Base-by-base conservation (phyloP, 2,797 vertebrate genomes). In the Neoniphon sammara region DNA sequence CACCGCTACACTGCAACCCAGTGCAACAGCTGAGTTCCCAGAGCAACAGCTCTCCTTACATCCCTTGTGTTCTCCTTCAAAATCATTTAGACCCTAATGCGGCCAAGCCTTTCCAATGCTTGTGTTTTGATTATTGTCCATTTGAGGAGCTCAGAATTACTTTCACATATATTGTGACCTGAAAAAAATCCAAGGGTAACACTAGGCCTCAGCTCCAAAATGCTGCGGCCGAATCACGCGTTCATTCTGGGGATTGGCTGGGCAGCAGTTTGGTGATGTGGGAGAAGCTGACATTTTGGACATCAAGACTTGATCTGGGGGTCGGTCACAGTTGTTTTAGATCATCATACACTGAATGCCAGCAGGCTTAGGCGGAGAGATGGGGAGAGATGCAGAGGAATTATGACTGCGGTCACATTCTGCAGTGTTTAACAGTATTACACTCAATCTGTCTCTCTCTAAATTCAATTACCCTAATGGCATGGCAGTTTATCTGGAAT, bases 271-370 rank as follows among this genome's bases (percentile, higher is more conserved):
- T 58, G 69, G 66, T 81, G 83, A 86, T 83, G 79, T 65, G 71
- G 83, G n/a, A 78, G 71, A 67, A 80, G 84, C 65, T 67, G 71
- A 85, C 87, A 90, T 91, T 93, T 91, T 90, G 90, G 91, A 86
- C 88, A 91, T 88, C 69, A 83, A 77, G 89, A 86, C 85, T 88
- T 91, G 88, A 92, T 90, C 85, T 85, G 79, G 69, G 81, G 80
- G 87, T 85, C 72, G 75, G 81, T 93, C 90, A 93, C 94, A 95
- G 94, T 94, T 95, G 94, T 93, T 95, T 94, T 93, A 93, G 93
- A 91, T 93, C 88, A 87, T 91, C 90, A 83, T 93, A 78, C 88
- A 81, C 70, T 0, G 72, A 85, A 93, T 94, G 86, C 93, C 93
- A 89, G 70, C 66, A 17, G 89, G 89, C 87, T 93, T 91, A 93